Percentiles rank a stretch among this genome's conserved stretches.
These are phyloP conservation scores for Leptura quadrifasciata DNA, from an alignment of 2,888 invertebrate species.

Conservation along the genomic window DNA sequence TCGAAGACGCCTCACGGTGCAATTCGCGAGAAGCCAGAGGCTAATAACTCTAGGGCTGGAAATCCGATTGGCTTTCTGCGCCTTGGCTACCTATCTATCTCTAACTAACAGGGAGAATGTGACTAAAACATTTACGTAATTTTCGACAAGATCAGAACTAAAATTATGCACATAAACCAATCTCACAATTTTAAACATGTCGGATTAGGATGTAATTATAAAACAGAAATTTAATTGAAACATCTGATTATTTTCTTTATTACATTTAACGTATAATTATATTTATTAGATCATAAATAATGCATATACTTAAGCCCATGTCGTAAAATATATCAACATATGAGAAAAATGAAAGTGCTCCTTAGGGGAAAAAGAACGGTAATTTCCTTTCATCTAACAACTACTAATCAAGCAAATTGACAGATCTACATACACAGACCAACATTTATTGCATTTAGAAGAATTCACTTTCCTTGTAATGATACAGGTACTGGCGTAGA, in stretches of 20 bases:
- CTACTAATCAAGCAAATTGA: constrained; percentile 64
- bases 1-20: no score
- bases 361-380: constrained; percentile 54
- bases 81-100: no score
- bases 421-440: constrained; percentile 54
- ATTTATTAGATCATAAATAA: not conserved
- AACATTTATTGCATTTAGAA: constrained; percentile 49
- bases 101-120: no score
- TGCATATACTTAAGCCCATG: not conserved
- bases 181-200: no score
- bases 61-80: no score
- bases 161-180: no score
- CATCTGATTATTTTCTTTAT: not conserved
- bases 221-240: not conserved
- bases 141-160: no score
- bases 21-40: no score
- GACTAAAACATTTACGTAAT: no score
- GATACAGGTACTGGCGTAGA: constrained; percentile 2
- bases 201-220: not conserved
- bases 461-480: constrained; percentile 63
- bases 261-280: not conserved
- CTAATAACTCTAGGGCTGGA: no score
- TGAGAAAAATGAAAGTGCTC: constrained; percentile 52
- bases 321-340: constrained; percentile 1
- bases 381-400: constrained; percentile 64